These are phyloP conservation scores for Trematocara variabile DNA, from an alignment of 2,113 vertebrate species.

Conservation along the genomic window DNA sequence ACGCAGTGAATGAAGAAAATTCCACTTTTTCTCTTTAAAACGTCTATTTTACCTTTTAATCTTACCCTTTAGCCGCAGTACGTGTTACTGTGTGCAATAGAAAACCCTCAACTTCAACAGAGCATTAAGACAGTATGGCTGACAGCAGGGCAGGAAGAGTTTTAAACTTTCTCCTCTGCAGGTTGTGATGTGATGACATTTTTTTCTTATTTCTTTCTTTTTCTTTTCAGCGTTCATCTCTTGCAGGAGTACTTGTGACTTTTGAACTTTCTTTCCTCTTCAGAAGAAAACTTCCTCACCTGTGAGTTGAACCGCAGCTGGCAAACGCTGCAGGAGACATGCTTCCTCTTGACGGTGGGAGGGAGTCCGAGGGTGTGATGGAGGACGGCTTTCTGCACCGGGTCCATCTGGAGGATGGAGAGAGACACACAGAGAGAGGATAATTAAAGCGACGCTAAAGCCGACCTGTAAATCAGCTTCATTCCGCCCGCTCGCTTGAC, in stretches of 20 bases:
- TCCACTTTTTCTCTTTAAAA: neutral
- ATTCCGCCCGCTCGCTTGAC: neutral
- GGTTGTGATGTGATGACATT: neutral
- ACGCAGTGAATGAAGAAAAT: neutral
- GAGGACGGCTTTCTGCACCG: constrained; percentile 95
- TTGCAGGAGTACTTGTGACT: neutral
- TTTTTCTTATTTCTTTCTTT: neutral
- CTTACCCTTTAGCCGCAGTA: neutral
- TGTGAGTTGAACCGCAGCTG: constrained; percentile 98
- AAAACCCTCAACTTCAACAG: neutral
- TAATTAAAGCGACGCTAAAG: constrained; percentile 67
- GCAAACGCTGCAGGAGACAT: constrained; percentile 93
- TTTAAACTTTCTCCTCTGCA: neutral
- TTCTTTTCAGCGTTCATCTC: neutral
- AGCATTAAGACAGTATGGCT: neutral
- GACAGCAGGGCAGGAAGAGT: neutral
- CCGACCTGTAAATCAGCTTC: constrained; percentile 33
- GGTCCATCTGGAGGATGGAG: constrained; percentile 85
- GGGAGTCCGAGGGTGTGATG: constrained; percentile 92
- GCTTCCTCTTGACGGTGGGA: constrained; percentile 86
- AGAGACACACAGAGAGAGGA: constrained; percentile 45
- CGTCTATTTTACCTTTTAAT: neutral
- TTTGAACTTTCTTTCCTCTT: neutral
- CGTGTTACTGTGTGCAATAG: neutral
- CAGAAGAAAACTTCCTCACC: constrained; percentile 78